phyloP scores from a whole-genome alignment of 2,888 invertebrate species.

The Muschampia plurimacula region DNA sequence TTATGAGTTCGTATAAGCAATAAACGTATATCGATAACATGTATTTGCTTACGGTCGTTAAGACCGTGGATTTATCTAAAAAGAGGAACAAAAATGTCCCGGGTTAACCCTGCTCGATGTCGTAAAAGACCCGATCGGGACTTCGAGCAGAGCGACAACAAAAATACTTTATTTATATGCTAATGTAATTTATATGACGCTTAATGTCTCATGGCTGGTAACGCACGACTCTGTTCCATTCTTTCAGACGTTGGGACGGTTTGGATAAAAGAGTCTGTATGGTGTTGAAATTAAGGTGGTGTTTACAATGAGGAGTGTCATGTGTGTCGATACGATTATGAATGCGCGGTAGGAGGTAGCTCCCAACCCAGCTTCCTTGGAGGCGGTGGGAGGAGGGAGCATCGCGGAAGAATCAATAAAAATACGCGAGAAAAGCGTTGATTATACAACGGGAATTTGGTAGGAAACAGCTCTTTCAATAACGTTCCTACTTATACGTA shows the following conservation, averaged over 20 bases:
- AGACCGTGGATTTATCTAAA: slow-evolving; percentile 83
- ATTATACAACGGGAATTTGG: slow-evolving; percentile 81
- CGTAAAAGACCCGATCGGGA: slow-evolving; percentile 79
- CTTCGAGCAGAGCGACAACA: slow-evolving; percentile 74
- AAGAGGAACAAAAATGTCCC: slow-evolving; percentile 82
- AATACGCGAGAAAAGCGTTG: slow-evolving; percentile 85
- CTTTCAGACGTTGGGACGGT: slow-evolving; percentile 58
- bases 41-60: slow-evolving; percentile 83
- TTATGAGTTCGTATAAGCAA: slow-evolving; percentile 83
- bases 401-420: slow-evolving; percentile 80
- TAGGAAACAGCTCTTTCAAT: slow-evolving; percentile 75
- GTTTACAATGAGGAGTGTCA: slow-evolving; percentile 61
- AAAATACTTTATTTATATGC: slow-evolving; percentile 86
- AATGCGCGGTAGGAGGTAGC: slow-evolving; percentile 85
- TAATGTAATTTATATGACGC: slow-evolving; percentile 86
- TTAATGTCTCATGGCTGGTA: slow-evolving; percentile 85
- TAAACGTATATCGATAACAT: slow-evolving; percentile 82
- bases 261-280: slow-evolving; percentile 61
- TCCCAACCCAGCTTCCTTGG: slow-evolving; percentile 77
- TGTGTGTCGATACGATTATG: slow-evolving; percentile 84
- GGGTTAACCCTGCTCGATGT: slow-evolving; percentile 74
- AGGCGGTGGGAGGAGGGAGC: slow-evolving; percentile 63
- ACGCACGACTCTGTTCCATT: slow-evolving; percentile 83
- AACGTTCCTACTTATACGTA: slow-evolving; percentile 61
- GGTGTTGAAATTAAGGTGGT: slow-evolving; percentile 60